Evolutionary conservation across 64 coral and sea anemone genomes (phyloP).

Genomic region (Montipora capricornis): DNA sequence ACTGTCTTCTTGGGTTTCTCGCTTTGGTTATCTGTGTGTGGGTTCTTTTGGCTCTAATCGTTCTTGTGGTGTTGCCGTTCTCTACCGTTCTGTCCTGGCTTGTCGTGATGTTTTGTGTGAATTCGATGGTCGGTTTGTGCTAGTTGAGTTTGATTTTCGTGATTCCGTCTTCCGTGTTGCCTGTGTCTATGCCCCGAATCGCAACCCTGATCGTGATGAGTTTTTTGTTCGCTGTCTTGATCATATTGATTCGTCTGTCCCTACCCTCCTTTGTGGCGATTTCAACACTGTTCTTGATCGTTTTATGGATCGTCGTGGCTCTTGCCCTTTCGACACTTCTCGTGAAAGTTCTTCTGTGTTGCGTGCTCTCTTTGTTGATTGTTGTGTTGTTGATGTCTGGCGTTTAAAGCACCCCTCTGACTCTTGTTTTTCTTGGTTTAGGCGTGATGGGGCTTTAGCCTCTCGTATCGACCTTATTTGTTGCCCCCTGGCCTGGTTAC

Average conservation of each 20-base stretch:
- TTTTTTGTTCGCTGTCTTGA: not conserved
- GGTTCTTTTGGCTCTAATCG: not conserved
- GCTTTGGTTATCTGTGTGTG: not conserved
- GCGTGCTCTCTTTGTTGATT: not conserved
- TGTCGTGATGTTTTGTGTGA: not conserved
- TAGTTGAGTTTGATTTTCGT: no score
- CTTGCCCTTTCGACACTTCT: rapidly evolving
- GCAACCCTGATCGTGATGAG: not conserved
- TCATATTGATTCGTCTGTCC: not conserved
- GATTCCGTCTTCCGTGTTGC: no score
- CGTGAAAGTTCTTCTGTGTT: not conserved
- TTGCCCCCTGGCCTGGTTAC: not conserved
- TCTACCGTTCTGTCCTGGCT: not conserved
- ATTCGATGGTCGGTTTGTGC: not conserved
- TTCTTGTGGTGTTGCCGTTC: not conserved
- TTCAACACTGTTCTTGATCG: constrained; percentile 7
- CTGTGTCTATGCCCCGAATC: not conserved
- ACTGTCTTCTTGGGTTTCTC: not conserved
- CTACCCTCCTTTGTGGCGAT: not conserved
- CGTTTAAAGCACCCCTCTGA: not conserved
- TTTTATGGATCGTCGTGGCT: not conserved
- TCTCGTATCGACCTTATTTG: not conserved
- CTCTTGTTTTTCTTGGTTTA: not conserved
- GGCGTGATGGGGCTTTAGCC: not conserved
- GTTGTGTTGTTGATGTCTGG: not conserved